Evolutionary conservation across 2,113 vertebrate genomes (phyloP), one percentile per base, ranked within the genome.

Genomic region (Haplotaxodon microlepis): DNA sequence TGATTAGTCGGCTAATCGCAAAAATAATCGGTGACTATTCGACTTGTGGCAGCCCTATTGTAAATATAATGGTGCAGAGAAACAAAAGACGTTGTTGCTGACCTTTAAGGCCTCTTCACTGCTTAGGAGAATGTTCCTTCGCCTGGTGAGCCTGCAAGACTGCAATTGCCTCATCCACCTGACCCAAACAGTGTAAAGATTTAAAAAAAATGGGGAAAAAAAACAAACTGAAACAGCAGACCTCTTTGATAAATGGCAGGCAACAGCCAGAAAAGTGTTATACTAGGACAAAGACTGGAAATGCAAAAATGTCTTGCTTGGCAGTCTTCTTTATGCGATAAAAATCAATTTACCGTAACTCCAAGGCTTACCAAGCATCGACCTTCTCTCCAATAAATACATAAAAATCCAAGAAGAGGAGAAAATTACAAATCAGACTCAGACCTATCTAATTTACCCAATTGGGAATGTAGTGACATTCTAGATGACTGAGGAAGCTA

Each of bases 81-180:
- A 54, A 66, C 34, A 31, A 13, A 4, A 84, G 3, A n/a, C 2
- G 8, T 5, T 10, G 34, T n/a, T 73, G 53, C 95, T 84, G 82
- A 96, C 94, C 95, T 96, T 63, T 92, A 90, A 61, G 36, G 47
- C 11, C 27, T 31, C 24, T 66, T 95, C 89, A 96, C 92, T 96
- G 94, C 91, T 96, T 88, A 24, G 96, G 9, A 76, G 90, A 10
- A 34, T 53, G 50, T 53, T 98, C 97, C 0, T 95, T 90, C 0
- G 84, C 96, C 92, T 98, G 97, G 92, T 99, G 98, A 4, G 97
- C 98, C 82, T 98, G 97, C n/a, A 99, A 94, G 79, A 99, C 98
- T 1, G 97, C 97, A 0, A 99, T 96, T 0, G 98, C 99, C 84
- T 99, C 99, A 17, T 99, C 97, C 2, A 98, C 97, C 99, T 99